Conservation (phyloP, 2,888 invertebrate genomes). For the Oxystoma pomonae region DNA sequence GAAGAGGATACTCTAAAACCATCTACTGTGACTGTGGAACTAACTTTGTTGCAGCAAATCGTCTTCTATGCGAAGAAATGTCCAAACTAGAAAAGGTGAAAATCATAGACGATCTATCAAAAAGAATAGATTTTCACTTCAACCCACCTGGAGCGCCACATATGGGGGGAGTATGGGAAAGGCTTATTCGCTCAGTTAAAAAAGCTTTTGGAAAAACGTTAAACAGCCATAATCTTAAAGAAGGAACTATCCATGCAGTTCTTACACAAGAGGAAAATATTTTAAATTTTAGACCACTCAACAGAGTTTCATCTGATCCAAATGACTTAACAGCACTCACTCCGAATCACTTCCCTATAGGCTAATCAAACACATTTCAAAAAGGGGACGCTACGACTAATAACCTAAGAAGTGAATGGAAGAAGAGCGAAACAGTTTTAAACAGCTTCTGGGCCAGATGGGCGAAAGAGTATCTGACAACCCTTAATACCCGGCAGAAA, state of each 20-base stretch:
- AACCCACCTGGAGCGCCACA: not conserved
- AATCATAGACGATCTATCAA: not conserved
- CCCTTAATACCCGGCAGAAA: too few relatives aligned
- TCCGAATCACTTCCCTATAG: too few relatives aligned
- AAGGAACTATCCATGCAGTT: not conserved
- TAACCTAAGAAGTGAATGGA: too few relatives aligned
- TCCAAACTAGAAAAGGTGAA: not conserved
- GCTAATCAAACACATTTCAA: too few relatives aligned
- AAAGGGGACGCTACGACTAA: too few relatives aligned
- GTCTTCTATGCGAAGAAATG: not conserved
- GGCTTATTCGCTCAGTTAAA: not conserved
- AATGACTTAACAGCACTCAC: too few relatives aligned
- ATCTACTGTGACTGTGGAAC: not conserved
- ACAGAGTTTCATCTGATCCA: too few relatives aligned
- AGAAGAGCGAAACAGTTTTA: too few relatives aligned
- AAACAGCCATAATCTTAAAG: not conserved
- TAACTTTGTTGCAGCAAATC: not conserved
- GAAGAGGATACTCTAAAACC: not conserved
- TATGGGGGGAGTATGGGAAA: not conserved
- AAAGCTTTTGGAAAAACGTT: not conserved
- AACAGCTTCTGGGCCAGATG: too few relatives aligned
- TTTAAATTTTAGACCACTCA: too few relatives aligned
- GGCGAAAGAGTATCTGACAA: too few relatives aligned
- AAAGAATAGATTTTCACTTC: not conserved
- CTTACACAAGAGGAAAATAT: too few relatives aligned